phyloP scores from a whole-genome alignment of 2,888 invertebrate genomes.

The Tetanocera ferruginea region DNA sequence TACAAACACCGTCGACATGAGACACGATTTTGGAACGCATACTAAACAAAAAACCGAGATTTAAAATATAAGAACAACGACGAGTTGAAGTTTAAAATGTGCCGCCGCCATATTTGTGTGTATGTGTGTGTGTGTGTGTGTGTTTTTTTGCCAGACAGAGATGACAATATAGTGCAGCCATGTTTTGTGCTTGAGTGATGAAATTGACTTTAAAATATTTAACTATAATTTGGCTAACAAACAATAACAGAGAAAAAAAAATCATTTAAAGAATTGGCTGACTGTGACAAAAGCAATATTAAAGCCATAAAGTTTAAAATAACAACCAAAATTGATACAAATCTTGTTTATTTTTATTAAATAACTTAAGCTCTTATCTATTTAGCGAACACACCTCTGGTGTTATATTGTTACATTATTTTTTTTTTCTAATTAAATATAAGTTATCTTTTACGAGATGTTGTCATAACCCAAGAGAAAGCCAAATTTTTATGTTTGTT shows the following conservation, averaged over 20 bases:
- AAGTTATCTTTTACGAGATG: no score
- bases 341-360: no score
- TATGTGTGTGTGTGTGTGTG: not conserved
- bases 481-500: no score
- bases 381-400: no score
- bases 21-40: constrained; percentile 6
- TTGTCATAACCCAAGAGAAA: no score
- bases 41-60: not conserved
- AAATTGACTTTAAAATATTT: not conserved
- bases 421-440: no score
- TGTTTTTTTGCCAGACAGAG: not conserved
- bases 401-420: no score
- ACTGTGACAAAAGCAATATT: no score
- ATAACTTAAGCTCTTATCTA: no score
- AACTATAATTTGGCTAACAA: not conserved
- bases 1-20: not conserved
- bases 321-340: no score
- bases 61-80: not conserved
- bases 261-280: not conserved
- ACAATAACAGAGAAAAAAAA: not conserved
- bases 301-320: no score
- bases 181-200: not conserved
- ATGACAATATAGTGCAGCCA: not conserved
- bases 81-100: not conserved
- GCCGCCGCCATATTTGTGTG: not conserved